Percentiles rank a stretch among this genome's conserved stretches.
phyloP scores from a whole-genome alignment of 1,140 invertebrate species.

The Doryteuthis pealeii region DNA sequence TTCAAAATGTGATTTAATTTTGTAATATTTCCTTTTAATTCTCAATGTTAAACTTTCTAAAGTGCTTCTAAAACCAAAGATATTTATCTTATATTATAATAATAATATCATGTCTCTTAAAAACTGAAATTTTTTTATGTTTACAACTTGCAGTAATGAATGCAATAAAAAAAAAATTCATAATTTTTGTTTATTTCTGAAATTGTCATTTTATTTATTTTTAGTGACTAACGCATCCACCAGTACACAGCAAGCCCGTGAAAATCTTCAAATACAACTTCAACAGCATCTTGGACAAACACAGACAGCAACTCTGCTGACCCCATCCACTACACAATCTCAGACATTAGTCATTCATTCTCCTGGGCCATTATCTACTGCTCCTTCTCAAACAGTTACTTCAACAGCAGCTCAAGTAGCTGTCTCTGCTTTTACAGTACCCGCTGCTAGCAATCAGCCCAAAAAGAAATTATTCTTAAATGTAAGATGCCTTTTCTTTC shows the following conservation, averaged over 20 bases:
- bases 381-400: constrained; percentile 24
- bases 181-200: too few species aligned
- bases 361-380: constrained; percentile 10
- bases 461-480: constrained; percentile 76
- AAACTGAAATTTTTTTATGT: too few species aligned
- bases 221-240: constrained; percentile 17
- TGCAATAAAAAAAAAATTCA: too few species aligned
- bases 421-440: constrained; percentile 20
- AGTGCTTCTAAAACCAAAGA: too few species aligned
- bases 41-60: too few species aligned
- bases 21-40: too few species aligned
- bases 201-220: too few species aligned
- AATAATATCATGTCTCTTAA: too few species aligned
- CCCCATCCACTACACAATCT: constrained; percentile 19
- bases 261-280: constrained; percentile 54
- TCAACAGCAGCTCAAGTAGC: constrained; percentile 21
- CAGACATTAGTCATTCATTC: constrained; percentile 17
- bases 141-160: too few species aligned
- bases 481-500: constrained; percentile 62
- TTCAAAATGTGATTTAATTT: too few species aligned
- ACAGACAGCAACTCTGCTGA: constrained; percentile 30
- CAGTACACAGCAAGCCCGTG: constrained; percentile 43
- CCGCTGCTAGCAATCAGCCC: constrained; percentile 22
- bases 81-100: too few species aligned
- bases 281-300: constrained; percentile 55